Evolutionary conservation across 1,140 invertebrate genomes (phyloP).

Genomic region (Drosophila pachea): DNA sequence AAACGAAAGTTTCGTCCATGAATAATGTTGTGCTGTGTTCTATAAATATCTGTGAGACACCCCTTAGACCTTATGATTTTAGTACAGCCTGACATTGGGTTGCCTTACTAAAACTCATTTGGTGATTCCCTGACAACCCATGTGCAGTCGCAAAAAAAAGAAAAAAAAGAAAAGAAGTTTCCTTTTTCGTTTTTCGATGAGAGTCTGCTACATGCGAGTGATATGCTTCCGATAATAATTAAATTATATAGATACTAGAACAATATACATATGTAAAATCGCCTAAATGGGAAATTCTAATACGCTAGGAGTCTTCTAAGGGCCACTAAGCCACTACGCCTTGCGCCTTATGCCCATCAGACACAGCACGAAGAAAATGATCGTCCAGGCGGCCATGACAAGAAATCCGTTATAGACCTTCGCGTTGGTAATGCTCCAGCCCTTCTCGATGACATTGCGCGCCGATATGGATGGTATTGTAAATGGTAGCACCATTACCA

Average conservation of each 20-base stretch:
- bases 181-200: conserved; percentile 22
- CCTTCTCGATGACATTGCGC: conserved; percentile 83
- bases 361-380: conserved; percentile 78
- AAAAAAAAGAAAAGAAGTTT: conserved; percentile 38
- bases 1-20: conserved; percentile 26
- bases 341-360: conserved; percentile 79
- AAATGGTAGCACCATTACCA: conserved; percentile 83
- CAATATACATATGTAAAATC: conserved; percentile 59
- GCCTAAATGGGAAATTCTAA: conserved; percentile 67
- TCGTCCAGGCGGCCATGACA: conserved; percentile 81
- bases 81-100: conserved; percentile 19
- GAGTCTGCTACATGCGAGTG: conserved; percentile 71
- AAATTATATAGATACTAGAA: conserved; percentile 68
- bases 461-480: conserved; percentile 84
- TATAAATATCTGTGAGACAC: conserved; percentile 73
- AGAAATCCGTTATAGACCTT: conserved; percentile 83
- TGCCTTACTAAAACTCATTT: conserved; percentile 10
- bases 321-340: conserved; percentile 63
- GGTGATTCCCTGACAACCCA: conserved; percentile 3
- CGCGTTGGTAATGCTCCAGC: conserved; percentile 80
- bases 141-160: conserved; percentile 17
- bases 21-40: conserved; percentile 49
- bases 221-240: conserved; percentile 72
- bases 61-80: conserved; percentile 60
- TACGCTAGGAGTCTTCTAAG: conserved; percentile 47